phyloP scores from a whole-genome alignment of 2,888 invertebrate species.

The Drosophila tripunctata region DNA sequence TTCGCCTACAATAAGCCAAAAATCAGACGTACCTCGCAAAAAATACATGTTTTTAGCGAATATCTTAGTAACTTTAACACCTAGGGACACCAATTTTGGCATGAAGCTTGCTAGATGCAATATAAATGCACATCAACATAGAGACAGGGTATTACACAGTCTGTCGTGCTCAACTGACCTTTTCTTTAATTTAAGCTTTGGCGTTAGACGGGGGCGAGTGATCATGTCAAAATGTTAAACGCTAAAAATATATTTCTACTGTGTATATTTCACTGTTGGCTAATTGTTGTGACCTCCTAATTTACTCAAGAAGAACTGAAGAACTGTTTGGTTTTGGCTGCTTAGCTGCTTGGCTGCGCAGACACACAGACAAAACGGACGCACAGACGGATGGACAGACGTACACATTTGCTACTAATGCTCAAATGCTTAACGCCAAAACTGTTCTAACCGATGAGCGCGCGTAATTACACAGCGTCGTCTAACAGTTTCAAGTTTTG shows the following conservation, averaged over 20 bases:
- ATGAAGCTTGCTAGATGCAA: too few relatives aligned
- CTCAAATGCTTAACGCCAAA: conserved; percentile 38
- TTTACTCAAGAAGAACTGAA: conserved; percentile 81
- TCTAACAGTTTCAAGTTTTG: conserved; percentile 61
- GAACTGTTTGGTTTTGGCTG: conserved; percentile 46
- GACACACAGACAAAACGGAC: neutral
- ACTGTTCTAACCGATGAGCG: conserved; percentile 75
- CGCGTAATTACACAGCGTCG: conserved; percentile 66
- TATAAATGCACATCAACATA: too few relatives aligned
- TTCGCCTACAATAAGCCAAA: too few relatives aligned
- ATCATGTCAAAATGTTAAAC: conserved; percentile 76
- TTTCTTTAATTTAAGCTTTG: conserved; percentile 12
- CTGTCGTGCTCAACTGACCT: too few relatives aligned
- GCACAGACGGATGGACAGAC: conserved; percentile 9
- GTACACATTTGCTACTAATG: neutral
- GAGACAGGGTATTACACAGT: too few relatives aligned
- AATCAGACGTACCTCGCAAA: too few relatives aligned
- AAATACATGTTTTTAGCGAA: too few relatives aligned
- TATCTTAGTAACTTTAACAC: too few relatives aligned
- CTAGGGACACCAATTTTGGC: too few relatives aligned
- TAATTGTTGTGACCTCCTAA: conserved; percentile 84
- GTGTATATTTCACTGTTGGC: conserved; percentile 81
- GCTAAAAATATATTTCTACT: conserved; percentile 67
- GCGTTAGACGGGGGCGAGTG: conserved; percentile 34
- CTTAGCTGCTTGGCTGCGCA: conserved; percentile 59